These are phyloP conservation scores for Tokudaia tokunoshimensis DNA, from an alignment of 2,797 vertebrate genomes.

Conservation along the genomic window DNA sequence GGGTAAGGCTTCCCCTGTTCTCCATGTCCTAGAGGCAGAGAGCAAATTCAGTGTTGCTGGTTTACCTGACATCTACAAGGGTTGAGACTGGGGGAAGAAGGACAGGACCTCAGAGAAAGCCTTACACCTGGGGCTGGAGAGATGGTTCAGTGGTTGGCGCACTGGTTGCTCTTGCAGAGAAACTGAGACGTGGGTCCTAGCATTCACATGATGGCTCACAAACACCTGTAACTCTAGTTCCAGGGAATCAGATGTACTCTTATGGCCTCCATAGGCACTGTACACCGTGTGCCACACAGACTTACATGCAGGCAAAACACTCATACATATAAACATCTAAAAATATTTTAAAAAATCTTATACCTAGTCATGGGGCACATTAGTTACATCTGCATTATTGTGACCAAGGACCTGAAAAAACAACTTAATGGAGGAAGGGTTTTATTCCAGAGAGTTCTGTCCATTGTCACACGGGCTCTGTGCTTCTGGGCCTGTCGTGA, in stretches of 20 bases:
- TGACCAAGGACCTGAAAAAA: neutral
- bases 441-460: neutral
- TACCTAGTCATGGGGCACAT: neutral
- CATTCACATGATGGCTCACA: neutral
- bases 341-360: neutral
- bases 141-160: neutral
- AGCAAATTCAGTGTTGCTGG: slow-evolving; percentile 59
- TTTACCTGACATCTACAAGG: neutral
- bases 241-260: neutral
- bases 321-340: neutral
- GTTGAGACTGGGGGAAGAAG: neutral
- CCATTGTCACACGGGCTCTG: neutral
- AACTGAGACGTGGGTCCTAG: neutral
- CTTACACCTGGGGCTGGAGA: neutral
- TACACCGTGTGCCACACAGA: neutral
- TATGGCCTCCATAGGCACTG: neutral
- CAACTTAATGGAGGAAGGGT: neutral
- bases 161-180: neutral
- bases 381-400: neutral
- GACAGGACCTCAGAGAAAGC: neutral
- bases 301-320: neutral
- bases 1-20: slow-evolving; percentile 96
- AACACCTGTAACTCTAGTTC: neutral
- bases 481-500: neutral
- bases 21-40: slow-evolving; percentile 91